These are phyloP conservation scores for Thripadectes ignobilis DNA, from an alignment of 2,797 vertebrate genomes.

Conservation along the genomic window DNA sequence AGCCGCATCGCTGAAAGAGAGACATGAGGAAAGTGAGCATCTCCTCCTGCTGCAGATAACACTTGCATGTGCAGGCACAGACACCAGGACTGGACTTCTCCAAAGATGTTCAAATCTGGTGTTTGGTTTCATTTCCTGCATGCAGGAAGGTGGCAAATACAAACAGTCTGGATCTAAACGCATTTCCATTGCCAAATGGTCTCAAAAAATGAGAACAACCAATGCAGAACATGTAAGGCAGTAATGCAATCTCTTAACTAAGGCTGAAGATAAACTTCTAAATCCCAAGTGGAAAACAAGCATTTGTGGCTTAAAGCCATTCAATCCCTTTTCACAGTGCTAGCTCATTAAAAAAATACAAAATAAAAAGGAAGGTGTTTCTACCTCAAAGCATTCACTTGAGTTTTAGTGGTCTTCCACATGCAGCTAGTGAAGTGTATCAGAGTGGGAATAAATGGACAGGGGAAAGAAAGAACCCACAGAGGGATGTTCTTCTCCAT, in stretches of 20 bases:
- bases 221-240: neutral
- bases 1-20: constrained; percentile 86
- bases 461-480: neutral
- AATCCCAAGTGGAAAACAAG: neutral
- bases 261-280: neutral
- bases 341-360: neutral
- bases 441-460: neutral
- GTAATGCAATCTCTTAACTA: neutral
- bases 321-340: neutral
- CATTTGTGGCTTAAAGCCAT: neutral
- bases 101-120: neutral
- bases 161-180: neutral
- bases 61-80: accelerated
- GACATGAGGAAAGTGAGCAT: neutral
- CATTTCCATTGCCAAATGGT: neutral
- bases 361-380: neutral
- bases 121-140: neutral
- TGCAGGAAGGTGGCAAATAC: neutral
- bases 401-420: neutral
- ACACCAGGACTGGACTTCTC: neutral
- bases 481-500: neutral
- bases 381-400: neutral
- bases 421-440: neutral
- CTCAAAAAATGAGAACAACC: neutral
- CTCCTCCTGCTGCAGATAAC: accelerated